A percentile compares a stretch with the other conserved stretches of the same genome.
Conservation (phyloP, 2,113 vertebrate species). For the Ceyx cyanopectus region DNA sequence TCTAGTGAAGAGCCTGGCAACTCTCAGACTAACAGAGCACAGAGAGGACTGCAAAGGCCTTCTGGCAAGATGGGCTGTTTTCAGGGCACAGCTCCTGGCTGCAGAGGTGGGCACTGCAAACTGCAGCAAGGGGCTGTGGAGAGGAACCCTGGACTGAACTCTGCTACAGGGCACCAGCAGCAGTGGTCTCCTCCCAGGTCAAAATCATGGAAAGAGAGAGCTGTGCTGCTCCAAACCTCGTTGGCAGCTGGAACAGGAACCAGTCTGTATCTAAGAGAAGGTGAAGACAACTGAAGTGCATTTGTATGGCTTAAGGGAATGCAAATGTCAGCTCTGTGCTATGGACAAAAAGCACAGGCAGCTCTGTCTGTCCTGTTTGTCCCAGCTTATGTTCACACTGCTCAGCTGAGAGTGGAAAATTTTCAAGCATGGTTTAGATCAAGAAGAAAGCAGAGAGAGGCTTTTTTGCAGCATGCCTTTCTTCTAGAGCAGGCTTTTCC, state of each 20-base stretch:
- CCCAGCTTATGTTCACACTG: too few relatives aligned
- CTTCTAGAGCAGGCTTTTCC: rapidly evolving
- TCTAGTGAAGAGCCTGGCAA: not conserved
- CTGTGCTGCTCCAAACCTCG: too few relatives aligned
- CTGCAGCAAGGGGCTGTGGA: rapidly evolving
- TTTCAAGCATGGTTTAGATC: rapidly evolving
- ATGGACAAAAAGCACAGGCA: not conserved
- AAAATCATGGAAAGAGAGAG: not conserved
- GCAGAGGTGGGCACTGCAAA: not conserved
- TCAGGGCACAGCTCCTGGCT: not conserved
- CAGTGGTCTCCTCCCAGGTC: not conserved
- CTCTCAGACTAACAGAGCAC: not conserved
- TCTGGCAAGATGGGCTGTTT: rapidly evolving
- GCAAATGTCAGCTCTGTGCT: rapidly evolving
- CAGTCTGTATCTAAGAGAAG: not conserved
- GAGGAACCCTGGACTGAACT: rapidly evolving
- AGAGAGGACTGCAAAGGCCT: not conserved
- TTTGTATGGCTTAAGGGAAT: too few relatives aligned
- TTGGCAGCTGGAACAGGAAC: not conserved
- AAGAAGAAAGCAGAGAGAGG: not conserved
- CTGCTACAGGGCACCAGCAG: not conserved
- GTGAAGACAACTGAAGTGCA: not conserved
- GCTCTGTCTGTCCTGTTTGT: too few relatives aligned
- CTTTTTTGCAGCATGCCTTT: not conserved
- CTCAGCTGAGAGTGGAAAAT: not conserved